phyloP scores from a whole-genome alignment of 2,797 vertebrate species.

The Emydoidea blandingii region DNA sequence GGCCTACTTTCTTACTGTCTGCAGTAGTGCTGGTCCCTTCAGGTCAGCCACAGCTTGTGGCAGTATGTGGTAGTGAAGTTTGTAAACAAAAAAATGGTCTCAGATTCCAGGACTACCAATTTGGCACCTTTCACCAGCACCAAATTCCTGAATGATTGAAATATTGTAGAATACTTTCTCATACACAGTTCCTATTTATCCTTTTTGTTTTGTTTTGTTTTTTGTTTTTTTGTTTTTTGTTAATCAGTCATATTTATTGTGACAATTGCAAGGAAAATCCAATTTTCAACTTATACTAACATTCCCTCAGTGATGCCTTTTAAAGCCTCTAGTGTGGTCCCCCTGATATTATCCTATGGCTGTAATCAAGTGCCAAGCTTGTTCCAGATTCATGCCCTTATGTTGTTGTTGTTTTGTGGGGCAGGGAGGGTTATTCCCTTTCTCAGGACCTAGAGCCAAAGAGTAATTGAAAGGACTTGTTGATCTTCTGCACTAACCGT shows the following conservation, averaged over 20 bases:
- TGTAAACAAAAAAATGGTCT: not conserved
- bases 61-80: not conserved
- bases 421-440: not conserved
- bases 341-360: not conserved
- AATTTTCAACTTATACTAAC: not conserved
- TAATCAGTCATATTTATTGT: not conserved
- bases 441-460: constrained; percentile 6
- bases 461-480: constrained; percentile 42
- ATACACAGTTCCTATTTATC: not conserved
- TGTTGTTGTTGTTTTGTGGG: not conserved
- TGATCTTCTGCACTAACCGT: constrained; percentile 1
- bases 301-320: not conserved
- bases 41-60: not conserved
- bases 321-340: not conserved
- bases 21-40: not conserved
- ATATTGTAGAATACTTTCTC: not conserved
- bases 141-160: not conserved
- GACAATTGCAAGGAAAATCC: not conserved
- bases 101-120: not conserved
- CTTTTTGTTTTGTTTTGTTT: not conserved
- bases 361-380: not conserved
- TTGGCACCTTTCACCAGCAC: not conserved
- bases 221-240: not conserved
- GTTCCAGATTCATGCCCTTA: not conserved
- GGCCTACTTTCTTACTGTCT: not conserved